A percentile compares a stretch with the other conserved stretches of the same genome.
phyloP scores from a whole-genome alignment of 2,888 invertebrate species.

The Bruchidius siliquastri region DNA sequence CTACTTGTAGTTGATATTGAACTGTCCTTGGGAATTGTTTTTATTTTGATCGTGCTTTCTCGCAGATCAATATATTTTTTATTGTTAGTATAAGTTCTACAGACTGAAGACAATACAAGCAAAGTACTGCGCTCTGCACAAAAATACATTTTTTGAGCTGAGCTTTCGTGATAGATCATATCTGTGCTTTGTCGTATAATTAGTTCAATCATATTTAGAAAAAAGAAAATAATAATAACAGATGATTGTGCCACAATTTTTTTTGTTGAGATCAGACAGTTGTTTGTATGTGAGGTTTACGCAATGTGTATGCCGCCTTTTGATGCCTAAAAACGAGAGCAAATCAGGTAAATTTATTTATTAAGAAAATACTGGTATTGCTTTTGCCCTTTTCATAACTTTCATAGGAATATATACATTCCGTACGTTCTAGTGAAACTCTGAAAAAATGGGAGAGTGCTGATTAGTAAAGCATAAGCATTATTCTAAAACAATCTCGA shows the following conservation, averaged over 20 bases:
- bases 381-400: too few species aligned
- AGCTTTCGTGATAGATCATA: conserved; percentile 47
- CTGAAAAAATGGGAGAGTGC: too few species aligned
- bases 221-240: neutral
- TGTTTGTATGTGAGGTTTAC: neutral
- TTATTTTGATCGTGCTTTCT: conserved; percentile 43
- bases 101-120: conserved; percentile 50
- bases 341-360: too few species aligned
- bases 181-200: conserved; percentile 45
- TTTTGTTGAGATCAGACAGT: neutral
- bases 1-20: conserved; percentile 53
- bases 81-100: conserved; percentile 44
- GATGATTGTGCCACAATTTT: neutral
- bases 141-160: conserved; percentile 33
- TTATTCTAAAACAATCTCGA: too few species aligned
- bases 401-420: too few species aligned
- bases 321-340: neutral
- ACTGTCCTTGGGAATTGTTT: conserved; percentile 44
- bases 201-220: conserved; percentile 15
- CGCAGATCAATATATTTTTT: conserved; percentile 48
- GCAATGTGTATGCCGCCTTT: neutral
- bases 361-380: too few species aligned
- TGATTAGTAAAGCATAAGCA: too few species aligned
- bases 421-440: too few species aligned
- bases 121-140: conserved; percentile 43